A percentile compares a stretch with the other conserved stretches of the same genome.
These are phyloP conservation scores for Riptortus pedestris DNA, from an alignment of 1,140 invertebrate species.

Conservation along the genomic window DNA sequence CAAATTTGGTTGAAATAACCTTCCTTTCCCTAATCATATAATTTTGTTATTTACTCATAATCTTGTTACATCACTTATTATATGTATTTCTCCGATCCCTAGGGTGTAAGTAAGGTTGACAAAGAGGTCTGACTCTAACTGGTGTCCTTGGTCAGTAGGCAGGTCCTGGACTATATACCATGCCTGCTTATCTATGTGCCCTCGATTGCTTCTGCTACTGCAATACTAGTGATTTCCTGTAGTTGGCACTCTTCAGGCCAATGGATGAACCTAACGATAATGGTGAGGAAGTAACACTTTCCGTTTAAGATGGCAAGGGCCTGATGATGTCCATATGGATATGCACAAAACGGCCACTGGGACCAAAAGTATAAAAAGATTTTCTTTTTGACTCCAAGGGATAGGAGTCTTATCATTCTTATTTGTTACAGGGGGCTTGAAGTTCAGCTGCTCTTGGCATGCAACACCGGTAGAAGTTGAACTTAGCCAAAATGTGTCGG, in stretches of 20 bases:
- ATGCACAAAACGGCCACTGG: not conserved
- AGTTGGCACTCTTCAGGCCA: not conserved
- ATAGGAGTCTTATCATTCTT: not conserved
- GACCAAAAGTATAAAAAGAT: not conserved
- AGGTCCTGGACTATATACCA: not conserved
- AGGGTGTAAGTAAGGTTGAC: not conserved
- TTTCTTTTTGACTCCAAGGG: not conserved
- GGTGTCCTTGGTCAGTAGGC: not conserved
- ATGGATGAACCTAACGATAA: not conserved
- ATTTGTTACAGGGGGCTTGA: not conserved
- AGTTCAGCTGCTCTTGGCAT: not conserved
- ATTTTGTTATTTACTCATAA: too few species aligned
- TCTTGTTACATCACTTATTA: too few species aligned
- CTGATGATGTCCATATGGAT: not conserved
- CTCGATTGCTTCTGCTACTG: not conserved
- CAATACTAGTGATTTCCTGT: not conserved
- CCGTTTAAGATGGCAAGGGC: not conserved
- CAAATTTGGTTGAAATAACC: too few species aligned
- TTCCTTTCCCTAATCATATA: too few species aligned
- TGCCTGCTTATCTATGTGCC: not conserved
- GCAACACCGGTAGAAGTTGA: not conserved
- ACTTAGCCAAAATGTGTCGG: too few species aligned
- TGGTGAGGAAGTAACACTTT: not conserved
- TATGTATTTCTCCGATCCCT: too few species aligned
- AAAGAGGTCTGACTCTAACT: not conserved